These are phyloP conservation scores for Panurus biarmicus DNA, from an alignment of 2,113 vertebrate species.

Conservation along the genomic window DNA sequence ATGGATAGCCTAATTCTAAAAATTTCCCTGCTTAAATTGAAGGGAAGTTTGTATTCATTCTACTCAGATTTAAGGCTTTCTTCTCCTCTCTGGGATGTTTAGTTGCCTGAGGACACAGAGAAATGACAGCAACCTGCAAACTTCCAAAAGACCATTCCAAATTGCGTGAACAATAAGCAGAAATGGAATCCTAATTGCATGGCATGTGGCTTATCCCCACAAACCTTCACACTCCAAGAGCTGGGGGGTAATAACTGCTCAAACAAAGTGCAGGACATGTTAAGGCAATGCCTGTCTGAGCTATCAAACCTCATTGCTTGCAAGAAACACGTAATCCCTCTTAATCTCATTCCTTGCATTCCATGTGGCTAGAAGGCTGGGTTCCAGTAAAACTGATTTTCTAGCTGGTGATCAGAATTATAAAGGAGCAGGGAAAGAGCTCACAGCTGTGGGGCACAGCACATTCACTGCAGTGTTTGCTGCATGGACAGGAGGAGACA, in stretches of 20 bases:
- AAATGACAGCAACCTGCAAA: neutral
- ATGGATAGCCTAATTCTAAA: neutral
- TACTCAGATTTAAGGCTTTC: neutral
- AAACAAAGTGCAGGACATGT: neutral
- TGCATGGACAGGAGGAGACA: neutral
- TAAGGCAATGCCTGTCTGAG: neutral
- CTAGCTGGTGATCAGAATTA: neutral
- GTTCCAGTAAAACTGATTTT: slow-evolving; percentile 44
- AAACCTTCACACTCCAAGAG: neutral
- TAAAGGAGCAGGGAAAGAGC: neutral
- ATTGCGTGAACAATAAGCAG: neutral
- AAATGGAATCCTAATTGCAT: neutral
- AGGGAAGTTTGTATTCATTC: neutral
- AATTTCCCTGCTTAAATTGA: neutral
- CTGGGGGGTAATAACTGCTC: neutral
- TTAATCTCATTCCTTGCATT: slow-evolving; percentile 54
- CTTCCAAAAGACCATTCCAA: neutral
- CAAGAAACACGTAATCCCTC: slow-evolving; percentile 23
- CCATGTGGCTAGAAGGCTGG: neutral
- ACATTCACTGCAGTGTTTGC: neutral
- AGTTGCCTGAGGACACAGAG: neutral
- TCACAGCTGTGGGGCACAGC: neutral
- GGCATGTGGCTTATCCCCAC: neutral
- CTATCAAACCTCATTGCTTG: slow-evolving; percentile 7
- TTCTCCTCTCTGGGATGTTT: neutral